Conservation (phyloP, 2,797 vertebrate species). For the Mycteria americana region DNA sequence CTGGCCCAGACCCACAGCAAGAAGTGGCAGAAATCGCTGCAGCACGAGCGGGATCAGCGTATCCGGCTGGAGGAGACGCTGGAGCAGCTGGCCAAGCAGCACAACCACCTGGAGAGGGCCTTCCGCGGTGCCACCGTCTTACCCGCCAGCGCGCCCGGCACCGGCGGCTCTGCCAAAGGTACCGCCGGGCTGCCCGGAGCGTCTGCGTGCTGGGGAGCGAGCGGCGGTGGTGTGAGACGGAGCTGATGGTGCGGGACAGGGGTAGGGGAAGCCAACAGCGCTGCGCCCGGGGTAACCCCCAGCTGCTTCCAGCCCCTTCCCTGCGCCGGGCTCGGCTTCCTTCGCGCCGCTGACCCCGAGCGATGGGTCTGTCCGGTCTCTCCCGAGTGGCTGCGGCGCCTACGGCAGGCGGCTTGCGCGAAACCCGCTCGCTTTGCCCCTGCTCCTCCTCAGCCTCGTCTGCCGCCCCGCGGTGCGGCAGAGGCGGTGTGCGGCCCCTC, state of each 20-base stretch:
- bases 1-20: slow-evolving; percentile 92
- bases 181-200: fast-evolving
- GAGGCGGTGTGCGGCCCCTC: background rate
- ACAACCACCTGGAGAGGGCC: slow-evolving; percentile 94
- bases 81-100: slow-evolving; percentile 96
- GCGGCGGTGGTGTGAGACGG: background rate
- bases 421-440: background rate
- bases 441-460: background rate
- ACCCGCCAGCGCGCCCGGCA: slow-evolving; percentile 76
- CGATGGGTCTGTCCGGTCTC: background rate
- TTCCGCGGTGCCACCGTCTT: slow-evolving; percentile 93
- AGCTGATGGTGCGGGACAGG: background rate
- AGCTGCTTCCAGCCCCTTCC: background rate
- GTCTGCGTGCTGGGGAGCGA: background rate
- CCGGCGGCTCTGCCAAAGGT: slow-evolving; percentile 82
- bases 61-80: slow-evolving; percentile 93
- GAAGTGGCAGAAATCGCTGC: slow-evolving; percentile 94
- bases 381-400: background rate
- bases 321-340: fast-evolving
- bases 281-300: no score
- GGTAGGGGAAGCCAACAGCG: background rate
- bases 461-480: fast-evolving
- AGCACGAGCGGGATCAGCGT: slow-evolving; percentile 90
- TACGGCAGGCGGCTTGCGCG: fast-evolving
- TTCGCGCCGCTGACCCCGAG: fast-evolving